Evolutionary conservation across 2,888 invertebrate species (phyloP).

Genomic region (Agrochola lota): DNA sequence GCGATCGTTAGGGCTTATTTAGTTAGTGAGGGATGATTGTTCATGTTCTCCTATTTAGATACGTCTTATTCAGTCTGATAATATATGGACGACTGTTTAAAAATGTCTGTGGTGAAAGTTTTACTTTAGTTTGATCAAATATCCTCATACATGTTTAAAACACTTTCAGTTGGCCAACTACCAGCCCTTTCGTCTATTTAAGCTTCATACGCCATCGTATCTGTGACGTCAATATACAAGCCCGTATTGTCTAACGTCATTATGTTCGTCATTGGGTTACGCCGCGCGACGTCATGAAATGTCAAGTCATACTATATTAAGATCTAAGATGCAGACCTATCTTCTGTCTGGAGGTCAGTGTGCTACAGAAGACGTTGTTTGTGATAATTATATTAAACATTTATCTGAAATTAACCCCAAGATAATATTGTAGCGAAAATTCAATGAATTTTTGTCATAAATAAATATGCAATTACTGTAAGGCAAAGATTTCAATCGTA

Average conservation of each 20-base stretch:
- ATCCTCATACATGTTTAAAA: background rate
- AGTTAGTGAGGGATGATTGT: no score
- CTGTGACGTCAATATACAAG: slow-evolving; percentile 6
- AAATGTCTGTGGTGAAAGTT: background rate
- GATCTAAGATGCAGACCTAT: slow-evolving; percentile 3
- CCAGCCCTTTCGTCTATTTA: background rate
- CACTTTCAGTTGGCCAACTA: background rate
- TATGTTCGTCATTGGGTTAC: slow-evolving; percentile 6
- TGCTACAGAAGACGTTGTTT: background rate
- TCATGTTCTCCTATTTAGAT: background rate
- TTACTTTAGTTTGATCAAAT: background rate
- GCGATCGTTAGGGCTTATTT: background rate
- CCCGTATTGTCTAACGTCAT: slow-evolving; percentile 16
- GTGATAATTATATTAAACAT: background rate
- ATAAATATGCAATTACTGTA: background rate
- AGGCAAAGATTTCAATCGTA: no score
- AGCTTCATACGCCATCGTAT: background rate
- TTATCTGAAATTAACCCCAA: background rate
- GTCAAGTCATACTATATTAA: slow-evolving; percentile 28
- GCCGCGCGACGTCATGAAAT: slow-evolving; percentile 23
- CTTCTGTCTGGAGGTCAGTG: slow-evolving; percentile 20
- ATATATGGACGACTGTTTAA: background rate
- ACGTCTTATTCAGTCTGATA: background rate
- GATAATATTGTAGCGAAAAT: background rate
- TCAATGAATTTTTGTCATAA: background rate